Base-by-base conservation (phyloP, 1,140 invertebrate genomes). In the Bombus turneri region DNA sequence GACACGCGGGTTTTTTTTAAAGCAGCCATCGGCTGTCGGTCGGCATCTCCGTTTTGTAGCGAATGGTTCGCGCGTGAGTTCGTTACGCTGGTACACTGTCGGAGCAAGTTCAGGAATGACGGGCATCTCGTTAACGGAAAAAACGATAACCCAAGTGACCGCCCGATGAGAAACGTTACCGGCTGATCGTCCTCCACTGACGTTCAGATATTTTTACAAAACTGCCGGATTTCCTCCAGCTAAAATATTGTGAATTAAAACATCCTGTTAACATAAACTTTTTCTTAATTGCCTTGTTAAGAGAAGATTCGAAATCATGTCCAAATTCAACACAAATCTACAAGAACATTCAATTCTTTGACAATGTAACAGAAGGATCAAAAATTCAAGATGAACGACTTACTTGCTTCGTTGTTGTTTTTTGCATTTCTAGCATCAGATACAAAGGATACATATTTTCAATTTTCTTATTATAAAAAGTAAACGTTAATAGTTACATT, bases 41-140 rank as follows among this genome's bases (percentile, higher is more conserved):
- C 59, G 53, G 79, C 84, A 75, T 86, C 79, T 82, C 84, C 59
- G 71, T 69, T 73, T 79, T 82, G 62, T 82, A 84, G 41, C 64
- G 81, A 34, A 31, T 57, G 78, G 82, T 86, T 57, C 34, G 85
- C 47, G 85, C 37, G 74, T 18, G n/a, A 41, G 71, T 81, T 85
- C 84, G 71, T 85, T 85, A 85, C 78, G 34, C 41, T 71, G 69
- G 31, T 74, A 53, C 78, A 31, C 78, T 75, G 79, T 81, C 62
- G 84, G 69, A n/a, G 43, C 78, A 66, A 73, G 59, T 57, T 39
- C 37, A 9, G 43, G 31, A 66, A 53, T 81, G 79, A 81, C 79
- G 79, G 47, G 71, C 41, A 81, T 47, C 71, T 81, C 84, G 84
- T 85, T 85, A 85, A 66, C 31, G 84, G 59, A 34, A 81, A 81